These are phyloP conservation scores for Aythya baeri DNA, from an alignment of 2,113 vertebrate genomes.

Conservation along the genomic window DNA sequence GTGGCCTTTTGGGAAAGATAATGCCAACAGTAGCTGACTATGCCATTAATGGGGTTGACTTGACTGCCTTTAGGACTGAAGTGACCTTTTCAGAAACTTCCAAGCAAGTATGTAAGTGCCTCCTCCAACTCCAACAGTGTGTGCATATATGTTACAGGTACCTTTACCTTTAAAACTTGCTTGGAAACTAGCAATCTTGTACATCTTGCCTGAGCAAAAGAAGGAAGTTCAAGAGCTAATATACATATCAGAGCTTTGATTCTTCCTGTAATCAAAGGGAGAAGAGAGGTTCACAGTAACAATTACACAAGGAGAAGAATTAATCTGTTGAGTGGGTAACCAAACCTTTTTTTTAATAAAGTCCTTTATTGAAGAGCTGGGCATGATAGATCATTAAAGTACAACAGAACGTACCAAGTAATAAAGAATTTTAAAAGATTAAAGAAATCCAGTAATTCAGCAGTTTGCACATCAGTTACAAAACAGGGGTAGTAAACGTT, in stretches of 20 bases:
- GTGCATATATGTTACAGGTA: background rate
- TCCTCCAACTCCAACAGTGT: background rate
- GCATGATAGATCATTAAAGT: slow-evolving; percentile 11
- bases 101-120: background rate
- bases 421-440: slow-evolving; percentile 42
- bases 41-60: background rate
- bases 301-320: slow-evolving; percentile 5
- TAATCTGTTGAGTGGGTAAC: slow-evolving; percentile 1
- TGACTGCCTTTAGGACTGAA: slow-evolving; percentile 39
- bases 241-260: background rate
- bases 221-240: background rate
- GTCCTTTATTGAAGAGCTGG: background rate
- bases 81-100: slow-evolving; percentile 38
- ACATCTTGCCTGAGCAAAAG: background rate
- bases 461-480: slow-evolving; percentile 24
- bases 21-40: background rate
- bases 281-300: background rate
- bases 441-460: slow-evolving; percentile 60
- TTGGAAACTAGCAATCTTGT: background rate
- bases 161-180: slow-evolving; percentile 2
- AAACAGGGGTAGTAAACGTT: slow-evolving; percentile 40
- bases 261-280: background rate
- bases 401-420: background rate
- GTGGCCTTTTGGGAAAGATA: slow-evolving; percentile 36
- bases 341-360: background rate